A percentile compares a stretch with the other conserved stretches of the same genome.
These are phyloP conservation scores for Sapajus apella DNA, from an alignment of 2,113 vertebrate genomes.

Conservation along the genomic window DNA sequence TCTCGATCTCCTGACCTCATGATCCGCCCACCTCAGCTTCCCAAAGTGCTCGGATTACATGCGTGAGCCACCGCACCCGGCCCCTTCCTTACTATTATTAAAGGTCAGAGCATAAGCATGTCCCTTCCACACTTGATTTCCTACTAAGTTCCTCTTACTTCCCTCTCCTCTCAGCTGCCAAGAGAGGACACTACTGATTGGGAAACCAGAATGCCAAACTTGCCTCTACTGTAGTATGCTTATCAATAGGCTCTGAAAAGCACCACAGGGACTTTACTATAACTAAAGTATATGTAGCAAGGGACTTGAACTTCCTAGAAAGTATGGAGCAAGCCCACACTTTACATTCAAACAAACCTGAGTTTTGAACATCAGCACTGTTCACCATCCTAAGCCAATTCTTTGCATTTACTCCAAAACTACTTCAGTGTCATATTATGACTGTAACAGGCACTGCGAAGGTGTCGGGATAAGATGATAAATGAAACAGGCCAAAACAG, in stretches of 20 bases:
- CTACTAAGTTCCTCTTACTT: not conserved
- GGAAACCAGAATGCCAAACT: not conserved
- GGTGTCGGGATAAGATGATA: not conserved
- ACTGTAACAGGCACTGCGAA: not conserved
- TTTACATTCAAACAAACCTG: not conserved
- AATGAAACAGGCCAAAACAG: not conserved
- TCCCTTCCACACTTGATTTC: not conserved
- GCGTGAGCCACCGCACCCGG: too few species aligned
- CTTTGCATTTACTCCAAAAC: not conserved
- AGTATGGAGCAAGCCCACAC: not conserved
- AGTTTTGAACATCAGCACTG: conserved; percentile 6
- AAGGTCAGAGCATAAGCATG: not conserved
- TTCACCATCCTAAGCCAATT: not conserved
- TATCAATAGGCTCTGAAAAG: not conserved
- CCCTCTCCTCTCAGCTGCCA: not conserved
- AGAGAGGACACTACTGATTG: not conserved
- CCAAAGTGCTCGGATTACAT: too few species aligned
- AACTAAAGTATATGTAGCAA: not conserved
- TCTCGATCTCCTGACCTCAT: too few species aligned
- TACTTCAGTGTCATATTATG: not conserved
- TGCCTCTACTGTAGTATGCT: not conserved
- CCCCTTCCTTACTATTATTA: not conserved
- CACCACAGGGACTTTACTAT: not conserved
- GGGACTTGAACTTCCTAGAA: not conserved
- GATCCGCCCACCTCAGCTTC: too few species aligned